Conservation (phyloP, 2,113 vertebrate species). For the Ploceus nigricollis region DNA sequence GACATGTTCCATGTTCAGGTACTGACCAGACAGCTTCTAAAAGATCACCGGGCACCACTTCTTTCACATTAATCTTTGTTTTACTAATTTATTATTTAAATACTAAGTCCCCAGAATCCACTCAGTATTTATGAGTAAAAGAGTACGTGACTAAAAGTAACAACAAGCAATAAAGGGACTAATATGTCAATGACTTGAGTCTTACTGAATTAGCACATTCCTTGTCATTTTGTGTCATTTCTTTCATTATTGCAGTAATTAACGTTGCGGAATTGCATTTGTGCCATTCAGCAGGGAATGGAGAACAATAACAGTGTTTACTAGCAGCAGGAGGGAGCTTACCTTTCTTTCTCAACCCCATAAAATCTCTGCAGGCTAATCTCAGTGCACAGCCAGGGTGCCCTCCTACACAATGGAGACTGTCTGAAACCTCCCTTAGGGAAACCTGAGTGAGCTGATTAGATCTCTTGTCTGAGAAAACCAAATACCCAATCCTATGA, state of each 20-base stretch:
- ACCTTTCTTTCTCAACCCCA: conserved; percentile 62
- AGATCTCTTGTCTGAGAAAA: conserved; percentile 39
- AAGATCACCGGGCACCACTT: not conserved
- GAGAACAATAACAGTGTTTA: conserved; percentile 70
- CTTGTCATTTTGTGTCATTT: conserved; percentile 36
- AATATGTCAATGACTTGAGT: conserved; percentile 20
- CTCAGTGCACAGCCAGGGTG: not conserved
- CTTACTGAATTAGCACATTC: conserved; percentile 55
- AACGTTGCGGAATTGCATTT: conserved; percentile 48
- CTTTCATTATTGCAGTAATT: conserved; percentile 66
- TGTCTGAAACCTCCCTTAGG: conserved; percentile 7
- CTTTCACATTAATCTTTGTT: not conserved
- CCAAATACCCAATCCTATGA: not conserved
- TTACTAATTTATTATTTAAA: not conserved
- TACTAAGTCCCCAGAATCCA: not conserved
- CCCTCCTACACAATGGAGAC: conserved; percentile 38
- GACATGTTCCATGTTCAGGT: not conserved
- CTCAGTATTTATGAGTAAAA: not conserved
- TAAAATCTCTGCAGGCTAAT: conserved; percentile 56
- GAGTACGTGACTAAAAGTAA: conserved; percentile 15
- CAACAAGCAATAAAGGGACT: conserved; percentile 20
- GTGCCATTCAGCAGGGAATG: conserved; percentile 32
- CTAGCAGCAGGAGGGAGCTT: conserved; percentile 51
- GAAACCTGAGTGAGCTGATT: not conserved
- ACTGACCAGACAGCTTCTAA: not conserved